These are phyloP conservation scores for Syrmaticus mikado DNA, from an alignment of 2,113 vertebrate genomes.

Conservation along the genomic window DNA sequence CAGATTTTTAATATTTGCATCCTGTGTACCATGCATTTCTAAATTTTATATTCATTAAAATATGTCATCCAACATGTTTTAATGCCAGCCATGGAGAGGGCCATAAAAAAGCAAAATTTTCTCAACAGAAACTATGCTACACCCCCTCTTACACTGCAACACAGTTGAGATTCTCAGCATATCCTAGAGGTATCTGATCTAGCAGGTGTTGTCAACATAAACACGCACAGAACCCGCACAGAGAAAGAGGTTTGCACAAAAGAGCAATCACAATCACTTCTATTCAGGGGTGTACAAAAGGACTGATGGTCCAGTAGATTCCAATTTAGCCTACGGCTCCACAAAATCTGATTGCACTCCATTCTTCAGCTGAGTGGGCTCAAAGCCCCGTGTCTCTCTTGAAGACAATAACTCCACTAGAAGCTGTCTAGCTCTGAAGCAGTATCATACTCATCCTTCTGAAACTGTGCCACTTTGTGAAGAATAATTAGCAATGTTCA, in stretches of 20 bases:
- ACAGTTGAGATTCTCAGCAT: not conserved
- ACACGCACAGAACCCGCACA: not conserved
- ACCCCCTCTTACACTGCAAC: accelerated
- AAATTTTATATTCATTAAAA: not conserved
- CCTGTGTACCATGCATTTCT: not conserved
- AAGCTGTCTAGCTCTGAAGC: not conserved
- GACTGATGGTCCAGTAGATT: not conserved
- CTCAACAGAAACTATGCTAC: not conserved
- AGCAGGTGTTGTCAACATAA: not conserved
- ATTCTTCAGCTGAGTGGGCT: not conserved
- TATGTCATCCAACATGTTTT: not conserved
- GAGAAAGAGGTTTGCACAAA: not conserved
- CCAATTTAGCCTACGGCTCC: not conserved
- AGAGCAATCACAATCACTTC: not conserved
- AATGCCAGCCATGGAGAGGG: not conserved
- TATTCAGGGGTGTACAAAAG: not conserved
- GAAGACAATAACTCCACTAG: not conserved
- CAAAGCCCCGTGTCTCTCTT: not conserved
- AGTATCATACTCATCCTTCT: not conserved
- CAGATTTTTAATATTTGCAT: not conserved
- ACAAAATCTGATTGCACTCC: not conserved
- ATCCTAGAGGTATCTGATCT: not conserved
- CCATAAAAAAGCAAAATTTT: not conserved
- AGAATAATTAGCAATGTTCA: not conserved
- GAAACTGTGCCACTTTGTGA: not conserved